These are phyloP conservation scores for Tuberolachnus salignus DNA, from an alignment of 2,888 invertebrate species.

Conservation along the genomic window DNA sequence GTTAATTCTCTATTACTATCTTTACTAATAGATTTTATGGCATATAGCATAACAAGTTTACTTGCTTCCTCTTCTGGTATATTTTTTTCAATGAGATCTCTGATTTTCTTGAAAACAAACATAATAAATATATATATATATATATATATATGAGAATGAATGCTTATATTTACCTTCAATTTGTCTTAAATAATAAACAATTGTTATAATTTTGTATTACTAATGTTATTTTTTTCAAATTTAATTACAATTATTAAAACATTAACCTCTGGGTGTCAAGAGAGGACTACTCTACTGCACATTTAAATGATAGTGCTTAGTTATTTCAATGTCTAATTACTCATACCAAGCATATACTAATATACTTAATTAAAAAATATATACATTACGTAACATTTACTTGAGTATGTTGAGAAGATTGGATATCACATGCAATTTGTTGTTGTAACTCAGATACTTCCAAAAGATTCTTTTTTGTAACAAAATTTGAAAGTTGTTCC, in stretches of 20 bases:
- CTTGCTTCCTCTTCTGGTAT: slow-evolving; percentile 79
- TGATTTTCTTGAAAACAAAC: slow-evolving; percentile 70
- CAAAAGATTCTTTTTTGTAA: slow-evolving; percentile 77
- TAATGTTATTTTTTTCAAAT: too few species aligned
- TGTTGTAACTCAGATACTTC: slow-evolving; percentile 94
- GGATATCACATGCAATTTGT: slow-evolving; percentile 86
- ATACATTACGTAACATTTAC: slow-evolving; percentile 14
- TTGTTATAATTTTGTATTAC: too few species aligned
- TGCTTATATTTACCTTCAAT: too few species aligned
- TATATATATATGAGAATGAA: too few species aligned
- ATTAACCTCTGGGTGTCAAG: too few species aligned
- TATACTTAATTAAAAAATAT: slow-evolving; percentile 9
- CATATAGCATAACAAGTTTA: slow-evolving; percentile 89
- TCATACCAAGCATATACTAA: too few species aligned
- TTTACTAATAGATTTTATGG: slow-evolving; percentile 90
- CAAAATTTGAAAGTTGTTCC: slow-evolving; percentile 88
- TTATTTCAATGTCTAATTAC: too few species aligned
- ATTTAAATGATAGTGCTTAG: too few species aligned
- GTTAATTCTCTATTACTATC: slow-evolving; percentile 76
- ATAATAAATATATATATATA: slow-evolving; percentile 15
- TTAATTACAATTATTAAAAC: too few species aligned
- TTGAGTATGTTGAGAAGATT: slow-evolving; percentile 78
- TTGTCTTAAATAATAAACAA: too few species aligned
- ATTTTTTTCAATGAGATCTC: slow-evolving; percentile 64
- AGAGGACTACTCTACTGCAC: too few species aligned